Conservation (phyloP, 2,888 invertebrate species). For the Pedicia rivosa region DNA sequence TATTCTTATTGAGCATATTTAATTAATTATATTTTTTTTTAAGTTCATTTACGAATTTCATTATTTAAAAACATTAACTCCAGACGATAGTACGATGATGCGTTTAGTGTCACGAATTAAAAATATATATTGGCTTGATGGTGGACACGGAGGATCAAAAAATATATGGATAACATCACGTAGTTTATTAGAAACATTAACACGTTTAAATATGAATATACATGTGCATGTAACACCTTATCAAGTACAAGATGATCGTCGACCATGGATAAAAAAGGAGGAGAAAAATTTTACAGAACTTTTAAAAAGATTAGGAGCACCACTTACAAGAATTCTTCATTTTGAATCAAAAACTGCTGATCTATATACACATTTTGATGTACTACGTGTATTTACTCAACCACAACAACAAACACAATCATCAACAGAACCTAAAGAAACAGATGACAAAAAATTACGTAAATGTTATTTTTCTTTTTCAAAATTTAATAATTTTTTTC, state of each 20-base stretch:
- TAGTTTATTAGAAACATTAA: conserved; percentile 53
- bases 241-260: conserved; percentile 61
- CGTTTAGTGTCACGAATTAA: conserved; percentile 49
- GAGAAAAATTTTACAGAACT: conserved; percentile 58
- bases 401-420: conserved; percentile 14
- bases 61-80: conserved; percentile 48
- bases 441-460: conserved; percentile 4
- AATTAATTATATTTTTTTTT: conserved; percentile 8
- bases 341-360: conserved; percentile 36
- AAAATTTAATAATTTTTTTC: no score
- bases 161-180: conserved; percentile 77
- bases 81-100: conserved; percentile 44
- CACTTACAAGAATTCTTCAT: conserved; percentile 44
- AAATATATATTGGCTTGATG: conserved; percentile 80
- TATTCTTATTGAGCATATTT: neutral
- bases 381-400: conserved; percentile 43
- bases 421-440: conserved; percentile 12
- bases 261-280: conserved; percentile 75
- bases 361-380: conserved; percentile 62
- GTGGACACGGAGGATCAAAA: conserved; percentile 76
- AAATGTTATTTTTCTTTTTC: no score
- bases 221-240: conserved; percentile 82
- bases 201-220: conserved; percentile 49
- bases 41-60: conserved; percentile 73
- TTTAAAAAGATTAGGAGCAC: conserved; percentile 47